phyloP scores from a whole-genome alignment of 2,113 vertebrate species.

The Cricetomys ansorgei region DNA sequence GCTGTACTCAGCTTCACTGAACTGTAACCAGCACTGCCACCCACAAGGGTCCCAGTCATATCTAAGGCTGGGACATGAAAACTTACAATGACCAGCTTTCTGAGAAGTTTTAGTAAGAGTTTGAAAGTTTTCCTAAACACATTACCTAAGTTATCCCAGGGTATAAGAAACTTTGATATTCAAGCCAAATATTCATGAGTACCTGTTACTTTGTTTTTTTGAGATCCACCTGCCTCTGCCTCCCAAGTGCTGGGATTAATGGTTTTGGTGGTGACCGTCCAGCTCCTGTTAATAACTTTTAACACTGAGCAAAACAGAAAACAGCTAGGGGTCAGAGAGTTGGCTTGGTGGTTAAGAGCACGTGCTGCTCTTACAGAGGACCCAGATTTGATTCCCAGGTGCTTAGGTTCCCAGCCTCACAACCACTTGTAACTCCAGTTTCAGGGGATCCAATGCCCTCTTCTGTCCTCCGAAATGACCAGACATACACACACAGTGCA shows the following conservation, averaged over 20 bases:
- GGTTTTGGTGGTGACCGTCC: too few species aligned
- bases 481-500: too few species aligned
- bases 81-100: neutral
- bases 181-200: neutral
- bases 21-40: neutral
- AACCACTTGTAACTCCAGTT: too few species aligned
- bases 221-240: too few species aligned
- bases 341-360: neutral
- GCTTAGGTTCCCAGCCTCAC: too few species aligned
- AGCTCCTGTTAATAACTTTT: neutral
- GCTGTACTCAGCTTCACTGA: neutral
- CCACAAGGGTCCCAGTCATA: neutral
- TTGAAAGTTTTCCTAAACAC: neutral
- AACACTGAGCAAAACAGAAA: neutral
- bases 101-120: neutral
- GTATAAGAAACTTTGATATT: conserved; percentile 28
- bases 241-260: too few species aligned
- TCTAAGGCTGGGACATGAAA: neutral
- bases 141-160: neutral
- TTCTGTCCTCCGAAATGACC: neutral
- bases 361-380: neutral
- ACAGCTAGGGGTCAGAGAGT: neutral
- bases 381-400: neutral
- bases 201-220: too few species aligned
- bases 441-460: neutral